These are phyloP conservation scores for Chymomyza fuscimana DNA, from an alignment of 2,888 invertebrate species.

Conservation along the genomic window DNA sequence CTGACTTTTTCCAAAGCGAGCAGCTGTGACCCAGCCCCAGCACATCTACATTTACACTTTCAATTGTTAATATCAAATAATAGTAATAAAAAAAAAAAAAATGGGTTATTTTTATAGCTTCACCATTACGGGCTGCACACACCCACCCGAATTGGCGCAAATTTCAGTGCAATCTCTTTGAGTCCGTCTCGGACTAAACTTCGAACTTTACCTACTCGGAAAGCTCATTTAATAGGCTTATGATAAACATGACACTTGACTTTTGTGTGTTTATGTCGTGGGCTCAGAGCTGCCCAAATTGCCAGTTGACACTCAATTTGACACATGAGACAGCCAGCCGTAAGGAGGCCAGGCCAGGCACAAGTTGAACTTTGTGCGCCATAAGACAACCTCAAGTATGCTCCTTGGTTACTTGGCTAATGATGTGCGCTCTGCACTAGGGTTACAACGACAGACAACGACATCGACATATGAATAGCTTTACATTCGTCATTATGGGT, in stretches of 20 bases:
- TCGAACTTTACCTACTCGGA: constrained; percentile 2
- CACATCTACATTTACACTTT: constrained; percentile 35
- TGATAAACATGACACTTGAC: constrained; percentile 78
- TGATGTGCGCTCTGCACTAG: constrained; percentile 65
- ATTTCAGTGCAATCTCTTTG: not conserved
- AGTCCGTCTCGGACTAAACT: not conserved
- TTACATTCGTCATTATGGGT: constrained; percentile 67
- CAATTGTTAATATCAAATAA: constrained; percentile 50
- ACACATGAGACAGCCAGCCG: constrained; percentile 64
- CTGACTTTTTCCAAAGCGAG: constrained; percentile 65
- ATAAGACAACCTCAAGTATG: constrained; percentile 66
- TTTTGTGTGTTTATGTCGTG: constrained; percentile 35
- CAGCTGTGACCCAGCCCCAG: constrained; percentile 50
- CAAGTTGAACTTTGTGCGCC: constrained; percentile 13
- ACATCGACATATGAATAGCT: constrained; percentile 55
- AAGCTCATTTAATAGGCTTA: constrained; percentile 78
- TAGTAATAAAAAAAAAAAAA: constrained; percentile 25
- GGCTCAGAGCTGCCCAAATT: constrained; percentile 62
- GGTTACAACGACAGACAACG: constrained; percentile 26
- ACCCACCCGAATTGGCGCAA: not conserved
- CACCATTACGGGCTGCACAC: constrained; percentile 8
- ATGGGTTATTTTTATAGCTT: constrained; percentile 68
- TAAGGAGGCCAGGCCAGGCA: constrained; percentile 38
- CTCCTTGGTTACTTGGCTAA: constrained; percentile 73
- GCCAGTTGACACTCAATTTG: constrained; percentile 79